phyloP scores from a whole-genome alignment of 2,888 invertebrate genomes.

The Dicycla oo region DNA sequence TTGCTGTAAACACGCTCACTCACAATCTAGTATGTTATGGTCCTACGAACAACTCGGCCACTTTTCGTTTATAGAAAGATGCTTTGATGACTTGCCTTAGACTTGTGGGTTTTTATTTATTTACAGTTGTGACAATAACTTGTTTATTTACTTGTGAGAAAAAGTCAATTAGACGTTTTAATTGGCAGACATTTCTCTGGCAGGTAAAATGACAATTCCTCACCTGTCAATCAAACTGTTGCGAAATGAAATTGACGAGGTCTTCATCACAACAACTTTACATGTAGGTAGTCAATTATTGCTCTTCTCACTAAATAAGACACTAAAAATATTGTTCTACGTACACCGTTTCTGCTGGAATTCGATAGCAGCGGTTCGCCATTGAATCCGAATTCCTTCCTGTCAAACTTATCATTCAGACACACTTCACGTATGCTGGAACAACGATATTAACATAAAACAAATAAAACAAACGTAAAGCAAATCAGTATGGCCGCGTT shows the following conservation, averaged over 20 bases:
- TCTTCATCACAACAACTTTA: background rate
- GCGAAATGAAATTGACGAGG: constrained; percentile 7
- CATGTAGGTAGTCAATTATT: constrained; percentile 15
- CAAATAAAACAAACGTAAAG: constrained; percentile 65
- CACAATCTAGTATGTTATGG: background rate
- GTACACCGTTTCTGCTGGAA: constrained; percentile 80
- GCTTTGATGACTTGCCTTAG: background rate
- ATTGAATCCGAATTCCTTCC: constrained; percentile 79
- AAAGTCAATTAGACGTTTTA: constrained; percentile 28
- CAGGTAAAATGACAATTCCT: constrained; percentile 36
- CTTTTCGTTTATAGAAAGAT: background rate
- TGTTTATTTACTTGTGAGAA: constrained; percentile 15
- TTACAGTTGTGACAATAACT: constrained; percentile 9
- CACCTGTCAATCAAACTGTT: constrained; percentile 24
- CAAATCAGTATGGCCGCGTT: constrained; percentile 77
- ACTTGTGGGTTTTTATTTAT: background rate
- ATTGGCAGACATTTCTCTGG: constrained; percentile 25
- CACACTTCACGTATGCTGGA: constrained; percentile 85
- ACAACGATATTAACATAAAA: constrained; percentile 73
- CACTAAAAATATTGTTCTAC: constrained; percentile 58
- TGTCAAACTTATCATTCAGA: constrained; percentile 84
- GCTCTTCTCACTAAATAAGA: background rate
- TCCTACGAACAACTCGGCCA: background rate
- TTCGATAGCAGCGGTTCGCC: constrained; percentile 77
- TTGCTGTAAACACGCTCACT: background rate